Percentiles rank a stretch among this genome's conserved stretches.
phyloP scores from a whole-genome alignment of 1,140 invertebrate species.

The Doryteuthis pealeii region DNA sequence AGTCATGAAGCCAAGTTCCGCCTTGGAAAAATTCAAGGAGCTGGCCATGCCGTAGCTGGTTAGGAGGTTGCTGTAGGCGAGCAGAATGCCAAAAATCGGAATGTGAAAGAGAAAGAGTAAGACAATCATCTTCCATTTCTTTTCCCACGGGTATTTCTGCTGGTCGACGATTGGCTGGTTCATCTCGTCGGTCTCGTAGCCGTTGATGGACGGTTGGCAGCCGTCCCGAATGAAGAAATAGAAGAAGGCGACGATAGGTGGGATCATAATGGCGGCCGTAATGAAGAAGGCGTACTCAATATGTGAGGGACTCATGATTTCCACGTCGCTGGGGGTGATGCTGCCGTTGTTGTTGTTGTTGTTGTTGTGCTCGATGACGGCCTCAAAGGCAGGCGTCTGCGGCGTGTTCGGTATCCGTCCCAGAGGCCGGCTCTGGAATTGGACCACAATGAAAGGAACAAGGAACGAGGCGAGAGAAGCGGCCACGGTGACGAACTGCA shows the following conservation, averaged over 20 bases:
- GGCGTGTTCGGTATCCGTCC: not conserved
- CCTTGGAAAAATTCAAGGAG: constrained; percentile 14
- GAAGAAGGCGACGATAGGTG: constrained; percentile 23
- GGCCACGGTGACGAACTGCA: constrained; percentile 21
- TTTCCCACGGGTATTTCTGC: not conserved
- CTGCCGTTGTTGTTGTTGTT: not conserved
- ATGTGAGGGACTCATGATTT: not conserved
- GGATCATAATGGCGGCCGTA: constrained; percentile 12
- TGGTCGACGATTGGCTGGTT: not conserved
- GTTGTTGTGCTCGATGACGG: not conserved
- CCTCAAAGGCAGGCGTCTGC: not conserved
- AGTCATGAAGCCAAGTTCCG: constrained; percentile 15
- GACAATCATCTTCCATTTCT: not conserved
- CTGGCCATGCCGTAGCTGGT: constrained; percentile 14
- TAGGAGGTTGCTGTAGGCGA: constrained; percentile 23
- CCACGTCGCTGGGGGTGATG: not conserved
- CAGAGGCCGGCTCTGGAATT: constrained; percentile 10
- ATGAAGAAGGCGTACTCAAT: constrained; percentile 22
- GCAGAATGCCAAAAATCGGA: constrained; percentile 19
- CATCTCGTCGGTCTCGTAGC: not conserved
- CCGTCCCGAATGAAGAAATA: constrained; percentile 18
- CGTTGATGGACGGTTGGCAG: not conserved
- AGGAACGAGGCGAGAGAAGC: constrained; percentile 22
- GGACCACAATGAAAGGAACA: constrained; percentile 25
- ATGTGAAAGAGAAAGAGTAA: constrained; percentile 21